A percentile compares a stretch with the other conserved stretches of the same genome.
Evolutionary conservation across 2,888 invertebrate genomes (phyloP).

Genomic region (Steinernema hermaphroditum): DNA sequence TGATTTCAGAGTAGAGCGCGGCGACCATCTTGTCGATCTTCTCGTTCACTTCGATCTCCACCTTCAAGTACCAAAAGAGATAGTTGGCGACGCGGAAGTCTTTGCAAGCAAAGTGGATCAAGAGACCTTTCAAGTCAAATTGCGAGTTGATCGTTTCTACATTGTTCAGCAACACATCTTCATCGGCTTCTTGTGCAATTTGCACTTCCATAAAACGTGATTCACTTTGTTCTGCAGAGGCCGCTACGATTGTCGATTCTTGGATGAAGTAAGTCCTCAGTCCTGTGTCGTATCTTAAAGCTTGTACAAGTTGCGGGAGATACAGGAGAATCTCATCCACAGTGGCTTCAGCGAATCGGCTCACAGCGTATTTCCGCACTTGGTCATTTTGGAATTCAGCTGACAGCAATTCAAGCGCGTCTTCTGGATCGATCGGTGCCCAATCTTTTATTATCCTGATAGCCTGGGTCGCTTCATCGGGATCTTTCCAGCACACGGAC

Average conservation of each 20-base stretch:
- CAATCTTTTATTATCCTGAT: conserved; percentile 72
- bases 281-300: conserved; percentile 41
- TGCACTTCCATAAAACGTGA: no score
- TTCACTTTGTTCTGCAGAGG: no score
- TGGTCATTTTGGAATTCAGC: conserved; percentile 78
- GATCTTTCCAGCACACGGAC: conserved; percentile 88
- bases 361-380: conserved; percentile 87
- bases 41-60: conserved; percentile 82
- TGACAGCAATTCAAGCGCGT: conserved; percentile 81
- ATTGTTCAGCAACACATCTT: background rate
- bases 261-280: background rate
- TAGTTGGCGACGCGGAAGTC: conserved; percentile 91
- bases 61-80: conserved; percentile 90
- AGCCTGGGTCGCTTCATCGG: conserved; percentile 48
- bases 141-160: no score
- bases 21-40: conserved; percentile 31
- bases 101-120: conserved; percentile 74
- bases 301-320: conserved; percentile 80
- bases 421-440: conserved; percentile 96
- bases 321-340: conserved; percentile 84
- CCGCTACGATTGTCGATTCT: no score
- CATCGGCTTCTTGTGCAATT: background rate
- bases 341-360: conserved; percentile 72
- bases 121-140: conserved; percentile 56
- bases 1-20: conserved; percentile 38